These are phyloP conservation scores for Catostomus latipinnis DNA, from an alignment of 2,797 vertebrate species.

Conservation along the genomic window DNA sequence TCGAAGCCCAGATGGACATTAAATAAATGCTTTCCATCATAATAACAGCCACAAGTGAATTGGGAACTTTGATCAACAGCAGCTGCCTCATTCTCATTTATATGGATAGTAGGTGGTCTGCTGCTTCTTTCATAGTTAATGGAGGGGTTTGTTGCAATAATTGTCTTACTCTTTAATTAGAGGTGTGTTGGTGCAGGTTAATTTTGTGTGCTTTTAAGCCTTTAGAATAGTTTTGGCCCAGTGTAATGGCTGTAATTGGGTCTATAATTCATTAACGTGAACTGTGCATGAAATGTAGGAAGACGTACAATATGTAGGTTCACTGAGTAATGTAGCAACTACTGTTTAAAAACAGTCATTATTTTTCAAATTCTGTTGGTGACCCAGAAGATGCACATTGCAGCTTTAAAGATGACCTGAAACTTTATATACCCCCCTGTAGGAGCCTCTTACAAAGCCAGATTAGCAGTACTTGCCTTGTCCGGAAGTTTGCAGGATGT, in stretches of 20 bases:
- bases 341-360: too few species aligned
- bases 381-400: not conserved
- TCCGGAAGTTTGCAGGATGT: slow-evolving; percentile 94
- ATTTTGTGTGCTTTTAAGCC: slow-evolving; percentile 8
- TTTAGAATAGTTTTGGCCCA: slow-evolving; percentile 1
- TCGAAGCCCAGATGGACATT: not conserved
- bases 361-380: too few species aligned
- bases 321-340: not conserved
- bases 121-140: slow-evolving; percentile 19
- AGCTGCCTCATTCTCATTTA: not conserved
- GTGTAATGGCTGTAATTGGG: slow-evolving; percentile 1
- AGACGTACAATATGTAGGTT: not conserved
- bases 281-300: not conserved
- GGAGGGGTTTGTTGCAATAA: slow-evolving; percentile 23
- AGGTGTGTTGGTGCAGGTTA: not conserved
- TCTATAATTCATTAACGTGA: slow-evolving; percentile 9
- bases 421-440: not conserved
- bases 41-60: slow-evolving; percentile 21
- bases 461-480: slow-evolving; percentile 80
- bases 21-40: slow-evolving; percentile 39
- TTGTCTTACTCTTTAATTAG: slow-evolving; percentile 1
- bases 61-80: not conserved
- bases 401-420: not conserved
- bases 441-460: not conserved
- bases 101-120: slow-evolving; percentile 19